phyloP scores from a whole-genome alignment of 2,113 vertebrate genomes.

The Tamias sibiricus region DNA sequence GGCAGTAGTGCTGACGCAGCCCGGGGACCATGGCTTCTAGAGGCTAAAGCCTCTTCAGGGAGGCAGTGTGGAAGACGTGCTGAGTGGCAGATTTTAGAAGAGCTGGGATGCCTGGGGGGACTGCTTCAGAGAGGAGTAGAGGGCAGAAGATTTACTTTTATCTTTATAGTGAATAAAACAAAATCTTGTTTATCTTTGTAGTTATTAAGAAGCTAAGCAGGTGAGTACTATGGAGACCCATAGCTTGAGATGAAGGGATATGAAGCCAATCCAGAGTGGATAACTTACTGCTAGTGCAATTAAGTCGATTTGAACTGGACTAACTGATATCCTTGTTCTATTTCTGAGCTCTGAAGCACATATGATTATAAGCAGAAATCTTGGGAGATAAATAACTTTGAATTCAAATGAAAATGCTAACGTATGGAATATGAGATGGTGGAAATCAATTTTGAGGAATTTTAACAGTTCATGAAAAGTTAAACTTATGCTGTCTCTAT shows the following conservation, averaged over 20 bases:
- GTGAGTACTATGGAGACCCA: not conserved
- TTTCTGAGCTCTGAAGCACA: not conserved
- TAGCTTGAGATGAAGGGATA: not conserved
- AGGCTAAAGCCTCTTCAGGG: not conserved
- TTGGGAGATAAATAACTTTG: constrained; percentile 25
- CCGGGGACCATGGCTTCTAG: not conserved
- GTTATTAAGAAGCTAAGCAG: not conserved
- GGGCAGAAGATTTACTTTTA: not conserved
- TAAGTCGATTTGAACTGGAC: not conserved
- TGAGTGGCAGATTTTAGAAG: not conserved
- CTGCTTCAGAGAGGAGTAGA: not conserved
- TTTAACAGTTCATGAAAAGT: not conserved
- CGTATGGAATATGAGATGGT: not conserved
- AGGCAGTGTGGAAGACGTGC: not conserved
- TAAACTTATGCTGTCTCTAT: not conserved
- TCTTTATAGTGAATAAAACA: not conserved
- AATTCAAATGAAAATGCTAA: constrained; percentile 34
- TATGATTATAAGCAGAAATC: not conserved
- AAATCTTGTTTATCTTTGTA: not conserved
- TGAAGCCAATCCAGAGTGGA: not conserved
- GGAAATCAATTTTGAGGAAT: constrained; percentile 1
- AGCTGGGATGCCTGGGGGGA: too few relatives aligned
- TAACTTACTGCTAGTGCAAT: not conserved
- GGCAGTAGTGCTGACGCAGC: too few relatives aligned
- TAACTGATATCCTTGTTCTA: not conserved